Percentiles rank a stretch among this genome's conserved stretches.
phyloP scores from a whole-genome alignment of 2,113 vertebrate genomes.

The Falco punctatus region DNA sequence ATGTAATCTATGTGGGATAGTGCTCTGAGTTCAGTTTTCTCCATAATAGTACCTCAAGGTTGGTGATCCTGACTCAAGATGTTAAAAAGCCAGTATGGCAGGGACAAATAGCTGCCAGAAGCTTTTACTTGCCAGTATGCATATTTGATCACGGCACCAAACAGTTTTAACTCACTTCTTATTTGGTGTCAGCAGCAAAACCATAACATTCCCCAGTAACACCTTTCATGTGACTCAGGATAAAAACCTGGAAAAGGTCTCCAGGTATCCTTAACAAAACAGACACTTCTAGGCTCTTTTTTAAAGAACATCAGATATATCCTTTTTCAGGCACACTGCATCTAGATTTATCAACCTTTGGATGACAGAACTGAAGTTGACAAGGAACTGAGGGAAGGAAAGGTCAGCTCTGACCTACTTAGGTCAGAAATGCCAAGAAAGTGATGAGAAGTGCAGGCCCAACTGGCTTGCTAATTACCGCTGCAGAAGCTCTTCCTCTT shows the following conservation, averaged over 20 bases:
- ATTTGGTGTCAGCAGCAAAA: neutral
- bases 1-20: rapidly evolving
- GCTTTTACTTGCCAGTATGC: neutral
- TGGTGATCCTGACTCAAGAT: neutral
- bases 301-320: neutral
- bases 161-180: neutral
- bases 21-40: neutral
- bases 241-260: neutral
- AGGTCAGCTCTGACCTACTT: neutral
- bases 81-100: neutral
- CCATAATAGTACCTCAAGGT: neutral
- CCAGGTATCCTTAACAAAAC: neutral
- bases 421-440: neutral
- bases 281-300: neutral
- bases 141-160: neutral
- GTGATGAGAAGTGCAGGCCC: neutral
- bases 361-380: neutral
- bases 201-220: neutral
- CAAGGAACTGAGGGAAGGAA: neutral
- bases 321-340: neutral
- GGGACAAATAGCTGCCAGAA: neutral
- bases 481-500: neutral
- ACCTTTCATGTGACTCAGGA: neutral
- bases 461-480: neutral
- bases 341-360: neutral